Evolutionary conservation across 1,140 invertebrate species (phyloP).

Genomic region (Semibalanus balanoides): DNA sequence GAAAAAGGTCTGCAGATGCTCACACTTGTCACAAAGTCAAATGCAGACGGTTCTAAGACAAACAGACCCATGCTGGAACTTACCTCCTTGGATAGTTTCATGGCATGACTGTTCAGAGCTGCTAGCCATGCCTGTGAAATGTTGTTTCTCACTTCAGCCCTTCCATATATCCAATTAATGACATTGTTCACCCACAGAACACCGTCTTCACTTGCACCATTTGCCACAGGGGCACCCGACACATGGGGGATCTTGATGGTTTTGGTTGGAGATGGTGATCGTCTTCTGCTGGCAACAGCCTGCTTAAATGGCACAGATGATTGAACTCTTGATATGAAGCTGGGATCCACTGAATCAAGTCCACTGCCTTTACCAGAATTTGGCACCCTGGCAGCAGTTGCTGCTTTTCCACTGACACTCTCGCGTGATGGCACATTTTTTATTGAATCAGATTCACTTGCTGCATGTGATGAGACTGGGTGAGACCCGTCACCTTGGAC

Average conservation of each 20-base stretch:
- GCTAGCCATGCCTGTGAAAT: not conserved
- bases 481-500: not conserved
- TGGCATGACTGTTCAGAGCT: not conserved
- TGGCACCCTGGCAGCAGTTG: not conserved
- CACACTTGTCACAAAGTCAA: too few relatives aligned
- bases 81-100: not conserved
- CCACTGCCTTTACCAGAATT: not conserved
- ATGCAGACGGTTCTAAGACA: too few relatives aligned
- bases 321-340: not conserved
- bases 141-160: not conserved
- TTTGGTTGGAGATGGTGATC: not conserved
- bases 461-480: not conserved
- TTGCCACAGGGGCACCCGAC: not conserved
- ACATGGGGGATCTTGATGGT: not conserved
- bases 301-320: not conserved
- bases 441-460: not conserved
- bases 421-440: not conserved
- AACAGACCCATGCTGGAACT: too few relatives aligned
- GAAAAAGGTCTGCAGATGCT: too few relatives aligned
- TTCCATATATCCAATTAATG: not conserved
- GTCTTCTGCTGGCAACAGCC: not conserved
- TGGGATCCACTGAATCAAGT: not conserved
- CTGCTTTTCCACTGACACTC: not conserved
- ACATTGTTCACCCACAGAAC: not conserved
- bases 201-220: not conserved